Evolutionary conservation across 2,113 vertebrate species (phyloP).

Genomic region (Herpailurus yagouaroundi): DNA sequence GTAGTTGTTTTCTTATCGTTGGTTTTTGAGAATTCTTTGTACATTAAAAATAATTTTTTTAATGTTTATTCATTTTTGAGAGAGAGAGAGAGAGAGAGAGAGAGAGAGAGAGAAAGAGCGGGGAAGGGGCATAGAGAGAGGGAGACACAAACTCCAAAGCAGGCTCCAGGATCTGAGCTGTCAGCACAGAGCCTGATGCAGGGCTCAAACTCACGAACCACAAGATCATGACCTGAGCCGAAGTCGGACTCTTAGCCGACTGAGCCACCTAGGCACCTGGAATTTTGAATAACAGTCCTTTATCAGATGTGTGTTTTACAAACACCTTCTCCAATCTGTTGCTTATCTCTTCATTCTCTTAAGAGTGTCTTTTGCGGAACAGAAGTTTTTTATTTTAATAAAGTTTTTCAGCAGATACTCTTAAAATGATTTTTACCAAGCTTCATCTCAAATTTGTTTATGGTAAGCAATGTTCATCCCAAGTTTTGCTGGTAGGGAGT

Average conservation of each 20-base stretch:
- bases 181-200: no score
- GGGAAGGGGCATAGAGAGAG: no score
- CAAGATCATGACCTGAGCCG: no score
- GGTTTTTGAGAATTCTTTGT: not conserved
- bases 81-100: no score
- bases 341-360: not conserved
- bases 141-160: no score
- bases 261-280: no score
- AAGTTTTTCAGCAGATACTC: not conserved
- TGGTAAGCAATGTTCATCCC: slow-evolving; percentile 32
- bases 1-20: not conserved
- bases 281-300: not conserved
- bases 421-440: slow-evolving; percentile 4
- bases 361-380: not conserved
- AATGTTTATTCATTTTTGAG: no score
- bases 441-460: not conserved
- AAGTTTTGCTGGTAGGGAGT: slow-evolving; percentile 1
- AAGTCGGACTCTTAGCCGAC: no score
- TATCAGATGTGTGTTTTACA: not conserved
- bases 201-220: no score
- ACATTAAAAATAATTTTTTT: no score
- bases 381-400: slow-evolving; percentile 8
- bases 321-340: not conserved
- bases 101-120: no score
- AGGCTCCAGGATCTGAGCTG: no score